Base-by-base conservation (phyloP, 1,140 invertebrate species). In the Drosophila murphyi region DNA sequence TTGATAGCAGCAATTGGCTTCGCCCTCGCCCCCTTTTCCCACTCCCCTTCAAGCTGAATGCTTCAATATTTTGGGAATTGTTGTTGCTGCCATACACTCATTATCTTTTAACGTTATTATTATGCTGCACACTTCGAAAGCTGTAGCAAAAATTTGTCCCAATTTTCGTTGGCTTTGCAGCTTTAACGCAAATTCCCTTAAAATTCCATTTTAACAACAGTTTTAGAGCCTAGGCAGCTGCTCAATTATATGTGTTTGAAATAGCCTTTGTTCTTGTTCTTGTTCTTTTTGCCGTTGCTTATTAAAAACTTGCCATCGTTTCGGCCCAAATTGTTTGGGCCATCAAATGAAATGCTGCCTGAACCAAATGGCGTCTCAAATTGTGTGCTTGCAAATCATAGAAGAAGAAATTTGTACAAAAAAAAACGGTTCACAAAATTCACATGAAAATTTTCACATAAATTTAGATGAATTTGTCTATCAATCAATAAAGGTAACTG, bases 61-160 rank as follows among this genome's bases (percentile, higher is more conserved):
- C 51, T 62, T 65, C 65, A 67, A 63, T 83, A 68, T 83, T 83
- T 76, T 67, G 60, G 56, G 35, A 52, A 29, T 31, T 34, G 35
- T 41, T 43, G 28, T 56, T 55, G 43, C 34, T 57, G 41, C 47
- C 39, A 32, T 32, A 39, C 72, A 60, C 72, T 83, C 76, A 88
- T 88, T 88, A 88, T 89, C 80, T 80, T 80, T 83, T 80, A 89
- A 88, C 80, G 80, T 80, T 88, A 89, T 88, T 88, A 83, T 88
- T 78, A 83, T 75, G 72, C 59, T 56, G 83, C 76, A 83, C 81
- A 72, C 75, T 86, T 78, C 74, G 7, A 54, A 45, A 47, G 52
- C 48, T 56, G 32, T 47, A 64, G 35, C 67, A 37, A 2, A 50
- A 45, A 64, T 80, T 63, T 51, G 75, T 72, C 20, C 20, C 20